phyloP scores from a whole-genome alignment of 2,113 vertebrate genomes.

The Ceratotherium simum region DNA sequence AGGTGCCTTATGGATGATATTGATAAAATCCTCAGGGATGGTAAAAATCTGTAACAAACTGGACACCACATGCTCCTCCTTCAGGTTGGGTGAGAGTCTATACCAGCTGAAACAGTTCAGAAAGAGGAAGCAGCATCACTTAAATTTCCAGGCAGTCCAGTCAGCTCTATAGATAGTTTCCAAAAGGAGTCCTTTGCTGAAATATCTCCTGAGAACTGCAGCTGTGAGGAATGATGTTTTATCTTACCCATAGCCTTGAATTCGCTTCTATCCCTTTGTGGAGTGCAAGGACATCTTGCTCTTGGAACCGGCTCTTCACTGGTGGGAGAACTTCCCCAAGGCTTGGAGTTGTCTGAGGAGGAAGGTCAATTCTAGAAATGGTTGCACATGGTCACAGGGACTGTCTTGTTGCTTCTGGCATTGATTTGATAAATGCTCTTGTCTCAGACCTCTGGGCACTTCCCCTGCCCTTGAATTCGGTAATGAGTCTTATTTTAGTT shows the following conservation, averaged over 20 bases:
- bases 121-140: neutral
- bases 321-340: neutral
- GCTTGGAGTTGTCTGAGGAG: neutral
- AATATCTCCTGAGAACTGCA: neutral
- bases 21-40: neutral
- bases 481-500: neutral
- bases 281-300: neutral
- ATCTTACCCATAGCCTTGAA: neutral
- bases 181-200: neutral
- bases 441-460: neutral
- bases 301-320: neutral
- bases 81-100: neutral
- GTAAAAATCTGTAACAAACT: neutral
- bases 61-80: neutral
- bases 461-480: constrained; percentile 37
- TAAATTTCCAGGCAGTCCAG: neutral
- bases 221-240: neutral
- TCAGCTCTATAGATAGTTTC: neutral
- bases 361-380: neutral
- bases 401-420: neutral
- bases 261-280: neutral
- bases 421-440: constrained; percentile 41
- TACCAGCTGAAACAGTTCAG: neutral
- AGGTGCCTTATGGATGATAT: neutral
- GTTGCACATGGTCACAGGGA: neutral